Base-by-base conservation (phyloP, 2,113 vertebrate species). In the Elachura formosa region DNA sequence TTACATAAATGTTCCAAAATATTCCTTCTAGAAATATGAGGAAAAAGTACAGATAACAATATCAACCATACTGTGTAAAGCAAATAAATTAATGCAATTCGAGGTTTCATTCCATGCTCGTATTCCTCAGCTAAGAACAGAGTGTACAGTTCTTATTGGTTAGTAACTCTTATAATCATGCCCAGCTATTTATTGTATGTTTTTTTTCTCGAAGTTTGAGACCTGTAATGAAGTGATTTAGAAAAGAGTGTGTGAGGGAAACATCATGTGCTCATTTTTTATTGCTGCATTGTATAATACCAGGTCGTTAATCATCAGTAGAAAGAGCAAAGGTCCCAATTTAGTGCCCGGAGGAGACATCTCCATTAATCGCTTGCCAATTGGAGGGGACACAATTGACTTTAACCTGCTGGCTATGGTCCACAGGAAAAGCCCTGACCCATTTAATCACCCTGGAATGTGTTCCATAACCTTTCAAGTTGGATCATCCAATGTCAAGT, bases 311-410 rank as follows among this genome's bases (percentile, higher is more conserved):
- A 97, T 98, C 97, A 97, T 89, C 58, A 94, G 82, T 28, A 71
- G 89, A 83, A 90, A 95, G 92, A 95, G 79, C 93, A 93, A 96
- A 97, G 83, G 91, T 94, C 95, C 90, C 90, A 95, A 84, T 97
- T 97, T 91, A 80, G 71, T 90, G 91, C 93, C 88, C 18, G 48
- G 69, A 91, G 63, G 91, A 95, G 82, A 92, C 84, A 92, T 86
- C 95, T 97, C 93, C 88, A 96, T 96, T 97, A 97, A 98, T 98
- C 10, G 68, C 88, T 97, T 97, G 95, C 96, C 97, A 97, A 96
- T 97, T 97, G 97, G 94, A 97, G 97, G 95, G 93, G 95, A 97
- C 96, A 97, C 97, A 97, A 96, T 97, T 98, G 97, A 97, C 97
- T 98, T 78, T 93, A 98, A 97, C 92, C 96, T 97, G 95, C 97